Evolutionary conservation across 2,888 invertebrate genomes (phyloP), one percentile per base, ranked within the genome.

Genomic region (Prosapia bicincta): DNA sequence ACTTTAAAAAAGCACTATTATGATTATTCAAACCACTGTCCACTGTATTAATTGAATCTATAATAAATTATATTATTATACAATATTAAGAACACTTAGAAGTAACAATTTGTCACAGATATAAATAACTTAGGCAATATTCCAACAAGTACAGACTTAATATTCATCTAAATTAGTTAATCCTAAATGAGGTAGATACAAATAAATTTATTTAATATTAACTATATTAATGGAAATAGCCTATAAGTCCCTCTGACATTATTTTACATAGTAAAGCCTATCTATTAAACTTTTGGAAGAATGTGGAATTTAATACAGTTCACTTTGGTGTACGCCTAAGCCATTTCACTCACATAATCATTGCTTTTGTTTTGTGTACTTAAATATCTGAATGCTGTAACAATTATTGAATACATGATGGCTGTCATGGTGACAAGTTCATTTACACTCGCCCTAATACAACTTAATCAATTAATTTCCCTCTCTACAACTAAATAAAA

Each of bases 191-290:
- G 74, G 74, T 74, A 74, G 74, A 74, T 74, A 65, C 69, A 74
- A 54, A 69, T 74, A 74, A 69, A 69, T 54, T 69, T 66, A 28
- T 54, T 74, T 74, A 74, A 26, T n/a, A 26, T 69, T 38, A 74
- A 74, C 9, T 74, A 74, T 65, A 26, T 25, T 74, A 74, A 69
- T 74, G 74, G 74, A 74, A 74, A 74, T 43, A n/a, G n/a, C n/a
- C n/a, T n/a, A 69, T 73, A 69, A 69, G 74, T 68, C 67, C 26
- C 73, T 73, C 54, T 43, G 69, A 74, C 54, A 54, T 20, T n/a
- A 13, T 38, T 54, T 38, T 38, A 38, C 13, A 38, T 15, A 9
- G 20, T 54, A 54, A 54, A 54, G 5, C 54, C 54, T 54, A 54
- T 20, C 54, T 54, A 54, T 54, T 54, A 54, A 54, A 54, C 54